phyloP scores from a whole-genome alignment of 2,797 vertebrate species.

The Philypnodon macrostomus region DNA sequence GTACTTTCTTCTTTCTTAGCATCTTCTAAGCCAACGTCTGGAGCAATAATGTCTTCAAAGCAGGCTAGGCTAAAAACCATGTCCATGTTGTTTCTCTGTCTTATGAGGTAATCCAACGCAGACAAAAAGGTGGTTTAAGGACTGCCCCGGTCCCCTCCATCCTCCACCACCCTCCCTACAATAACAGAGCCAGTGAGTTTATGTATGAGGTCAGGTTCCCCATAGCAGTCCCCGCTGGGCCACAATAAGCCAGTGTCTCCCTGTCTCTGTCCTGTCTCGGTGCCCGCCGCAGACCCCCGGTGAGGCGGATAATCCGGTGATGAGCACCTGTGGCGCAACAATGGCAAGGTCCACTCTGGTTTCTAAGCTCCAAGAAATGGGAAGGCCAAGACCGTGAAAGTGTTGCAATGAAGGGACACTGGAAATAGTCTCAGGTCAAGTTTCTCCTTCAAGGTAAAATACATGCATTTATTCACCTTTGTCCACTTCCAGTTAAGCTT shows the following conservation, averaged over 20 bases:
- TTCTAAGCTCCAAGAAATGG: slow-evolving; percentile 40
- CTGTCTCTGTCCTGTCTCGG: slow-evolving; percentile 64
- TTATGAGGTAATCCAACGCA: slow-evolving; percentile 61
- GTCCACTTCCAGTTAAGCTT: no score
- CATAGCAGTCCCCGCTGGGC: slow-evolving; percentile 64
- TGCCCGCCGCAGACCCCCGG: slow-evolving; percentile 50
- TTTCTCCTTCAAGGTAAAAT: no score
- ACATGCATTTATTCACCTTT: no score
- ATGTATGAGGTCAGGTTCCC: slow-evolving; percentile 69
- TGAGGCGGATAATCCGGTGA: slow-evolving; percentile 59
- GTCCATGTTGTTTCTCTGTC: slow-evolving; percentile 42
- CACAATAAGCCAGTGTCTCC: slow-evolving; percentile 69
- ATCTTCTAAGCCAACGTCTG: no score
- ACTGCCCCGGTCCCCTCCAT: slow-evolving; percentile 20
- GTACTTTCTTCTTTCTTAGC: no score
- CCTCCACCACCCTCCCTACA: slow-evolving; percentile 48
- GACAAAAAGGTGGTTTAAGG: slow-evolving; percentile 49
- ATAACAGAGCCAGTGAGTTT: slow-evolving; percentile 72
- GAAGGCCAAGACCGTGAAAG: slow-evolving; percentile 19
- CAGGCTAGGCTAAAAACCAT: slow-evolving; percentile 49
- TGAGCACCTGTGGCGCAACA: slow-evolving; percentile 56
- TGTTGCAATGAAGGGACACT: background rate
- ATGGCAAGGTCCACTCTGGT: slow-evolving; percentile 44
- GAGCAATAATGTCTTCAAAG: slow-evolving; percentile 41
- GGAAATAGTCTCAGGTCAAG: background rate